Base-by-base conservation (phyloP, 1,140 invertebrate species). In the Aphelenchoides fujianensis region DNA sequence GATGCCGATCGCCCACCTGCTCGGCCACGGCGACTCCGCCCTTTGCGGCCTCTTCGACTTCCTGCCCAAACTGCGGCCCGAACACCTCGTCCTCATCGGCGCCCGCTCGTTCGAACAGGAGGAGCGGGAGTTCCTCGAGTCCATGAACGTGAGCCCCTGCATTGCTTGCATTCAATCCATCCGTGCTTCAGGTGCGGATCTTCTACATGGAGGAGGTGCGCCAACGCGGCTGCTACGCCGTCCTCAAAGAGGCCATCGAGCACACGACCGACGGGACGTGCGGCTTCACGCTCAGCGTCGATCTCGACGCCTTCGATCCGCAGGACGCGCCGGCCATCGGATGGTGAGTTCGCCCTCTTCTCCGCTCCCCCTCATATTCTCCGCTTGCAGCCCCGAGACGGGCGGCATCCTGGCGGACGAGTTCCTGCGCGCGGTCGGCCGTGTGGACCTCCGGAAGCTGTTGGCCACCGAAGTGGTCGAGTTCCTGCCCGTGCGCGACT, bases 151-250 rank as follows among this genome's bases (percentile, higher is more conserved):
- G 30, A 61, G 16, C 0, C 19, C 41, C 57, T 16, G 23, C 9
- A 9, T 61, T 61, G 41, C 41, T 31, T 16, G 23, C 9, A 9
- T 61, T 61, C 31, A 16, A 59, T 61, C 16, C 2, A n/a, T 30
- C 31, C 31, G 16, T 1, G 1, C 36, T 59, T 61, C 31, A 61
- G 59, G 59, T 61, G n/a, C n/a, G 59, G 55, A 68, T 80, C 28
- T 80, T 80, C 68, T 80, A 80, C 70, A 68, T 74, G 28, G 66
- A 81, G n/a, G 78, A 80, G 57, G 79, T 80, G 1, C 36, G 64
- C 16, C 53, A 71, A 19, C 64, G 73, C 53, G 78, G 78, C 31
- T 59, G 79, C 34, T 31, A 67, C 28, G 67, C 73, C 57, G 76
- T 78, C 23, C 69, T 80, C 75, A 55, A 76, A 62, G 78, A 80